A percentile compares a stretch with the other conserved stretches of the same genome.
Evolutionary conservation across 2,797 vertebrate genomes (phyloP).

Genomic region (Aplochiton taeniatus): DNA sequence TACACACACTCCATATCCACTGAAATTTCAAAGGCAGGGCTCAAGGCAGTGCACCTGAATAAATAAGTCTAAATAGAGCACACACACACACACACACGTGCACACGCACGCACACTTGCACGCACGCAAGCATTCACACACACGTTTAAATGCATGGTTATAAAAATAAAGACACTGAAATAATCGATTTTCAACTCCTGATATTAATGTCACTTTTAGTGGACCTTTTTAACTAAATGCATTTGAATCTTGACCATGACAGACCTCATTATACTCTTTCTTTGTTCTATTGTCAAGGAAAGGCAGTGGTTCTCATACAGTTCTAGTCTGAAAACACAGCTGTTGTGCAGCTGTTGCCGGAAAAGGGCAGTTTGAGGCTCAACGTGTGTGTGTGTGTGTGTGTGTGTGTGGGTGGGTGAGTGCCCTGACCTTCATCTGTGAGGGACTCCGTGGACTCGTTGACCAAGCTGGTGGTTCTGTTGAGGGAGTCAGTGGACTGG

Average conservation of each 20-base stretch:
- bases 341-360: slow-evolving; percentile 28
- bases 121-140: neutral
- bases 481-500: slow-evolving; percentile 94
- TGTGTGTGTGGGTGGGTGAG: neutral
- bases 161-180: too few relatives aligned
- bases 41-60: too few relatives aligned
- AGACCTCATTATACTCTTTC: neutral
- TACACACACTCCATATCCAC: slow-evolving; percentile 6
- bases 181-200: too few relatives aligned
- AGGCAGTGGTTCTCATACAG: neutral
- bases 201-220: too few relatives aligned
- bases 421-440: slow-evolving; percentile 78
- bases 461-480: slow-evolving; percentile 87
- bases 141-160: too few relatives aligned
- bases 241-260: neutral
- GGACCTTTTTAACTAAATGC: too few relatives aligned
- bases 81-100: neutral
- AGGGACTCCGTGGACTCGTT: slow-evolving; percentile 94
- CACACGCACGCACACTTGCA: neutral
- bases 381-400: neutral
- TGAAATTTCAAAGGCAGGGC: too few relatives aligned
- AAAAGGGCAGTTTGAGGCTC: neutral
- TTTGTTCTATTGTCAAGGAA: neutral
- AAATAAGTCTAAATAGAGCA: too few relatives aligned
- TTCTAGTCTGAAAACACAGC: slow-evolving; percentile 17